These are phyloP conservation scores for Recurvirostra avosetta DNA, from an alignment of 2,113 vertebrate genomes.

Conservation along the genomic window DNA sequence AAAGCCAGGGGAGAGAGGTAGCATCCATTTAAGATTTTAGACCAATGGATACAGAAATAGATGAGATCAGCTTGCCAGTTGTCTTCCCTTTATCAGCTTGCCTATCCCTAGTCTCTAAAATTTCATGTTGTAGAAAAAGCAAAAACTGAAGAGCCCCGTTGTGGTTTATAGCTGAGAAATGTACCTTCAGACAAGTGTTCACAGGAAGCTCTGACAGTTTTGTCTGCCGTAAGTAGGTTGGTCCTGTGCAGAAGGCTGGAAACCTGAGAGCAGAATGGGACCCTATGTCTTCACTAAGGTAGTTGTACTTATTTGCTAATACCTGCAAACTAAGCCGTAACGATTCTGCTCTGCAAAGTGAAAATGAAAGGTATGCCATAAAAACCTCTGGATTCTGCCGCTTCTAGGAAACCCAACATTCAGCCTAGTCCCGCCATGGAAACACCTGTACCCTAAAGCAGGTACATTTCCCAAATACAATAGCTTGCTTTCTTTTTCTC, in stretches of 20 bases:
- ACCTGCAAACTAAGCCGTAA: neutral
- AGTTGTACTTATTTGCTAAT: neutral
- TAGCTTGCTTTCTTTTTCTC: neutral
- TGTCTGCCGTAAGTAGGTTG: neutral
- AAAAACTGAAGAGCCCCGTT: neutral
- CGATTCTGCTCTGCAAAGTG: neutral
- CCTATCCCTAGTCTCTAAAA: neutral
- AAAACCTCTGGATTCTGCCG: neutral
- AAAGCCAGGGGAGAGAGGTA: neutral
- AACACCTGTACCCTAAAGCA: neutral
- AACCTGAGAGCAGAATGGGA: neutral
- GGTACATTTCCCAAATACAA: neutral
- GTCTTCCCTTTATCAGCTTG: neutral
- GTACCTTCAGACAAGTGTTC: neutral
- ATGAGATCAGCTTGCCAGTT: neutral
- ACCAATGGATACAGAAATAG: neutral
- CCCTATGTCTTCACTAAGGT: neutral
- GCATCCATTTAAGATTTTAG: neutral
- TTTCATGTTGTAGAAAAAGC: neutral
- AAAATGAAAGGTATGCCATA: neutral
- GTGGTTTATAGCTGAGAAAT: neutral
- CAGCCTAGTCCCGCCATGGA: neutral
- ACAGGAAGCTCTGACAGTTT: neutral
- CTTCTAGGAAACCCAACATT: neutral
- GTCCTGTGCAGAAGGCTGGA: neutral